Evolutionary conservation across 1,140 invertebrate genomes (phyloP).

Genomic region (Drosophila varians): DNA sequence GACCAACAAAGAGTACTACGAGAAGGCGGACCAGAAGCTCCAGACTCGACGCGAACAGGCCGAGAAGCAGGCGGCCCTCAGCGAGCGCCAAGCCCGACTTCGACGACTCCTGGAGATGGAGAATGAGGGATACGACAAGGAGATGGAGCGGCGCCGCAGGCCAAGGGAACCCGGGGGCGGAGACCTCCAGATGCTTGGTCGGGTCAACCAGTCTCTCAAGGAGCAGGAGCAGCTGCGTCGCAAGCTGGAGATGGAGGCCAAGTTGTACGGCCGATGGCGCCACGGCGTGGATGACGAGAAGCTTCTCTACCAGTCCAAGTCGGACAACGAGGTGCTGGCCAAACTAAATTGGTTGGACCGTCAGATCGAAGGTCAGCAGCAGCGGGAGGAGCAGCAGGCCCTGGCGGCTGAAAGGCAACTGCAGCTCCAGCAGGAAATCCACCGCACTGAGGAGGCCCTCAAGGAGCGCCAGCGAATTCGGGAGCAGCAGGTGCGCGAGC

Average conservation of each 20-base stretch:
- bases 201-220: slow-evolving; percentile 82
- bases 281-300: slow-evolving; percentile 76
- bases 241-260: slow-evolving; percentile 84
- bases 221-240: slow-evolving; percentile 83
- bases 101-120: slow-evolving; percentile 85
- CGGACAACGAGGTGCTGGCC: slow-evolving; percentile 81
- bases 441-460: slow-evolving; percentile 64
- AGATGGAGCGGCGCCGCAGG: slow-evolving; percentile 75
- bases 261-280: slow-evolving; percentile 84
- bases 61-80: slow-evolving; percentile 83
- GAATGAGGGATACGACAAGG: slow-evolving; percentile 81
- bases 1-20: slow-evolving; percentile 84
- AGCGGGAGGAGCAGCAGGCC: slow-evolving; percentile 83
- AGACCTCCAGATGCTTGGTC: slow-evolving; percentile 72
- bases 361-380: slow-evolving; percentile 83
- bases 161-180: slow-evolving; percentile 11
- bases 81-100: slow-evolving; percentile 84
- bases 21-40: slow-evolving; percentile 83
- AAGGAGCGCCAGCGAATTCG: slow-evolving; percentile 68
- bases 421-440: slow-evolving; percentile 79
- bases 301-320: slow-evolving; percentile 78
- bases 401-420: slow-evolving; percentile 73
- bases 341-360: slow-evolving; percentile 85
- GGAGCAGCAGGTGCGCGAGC: slow-evolving; percentile 69
- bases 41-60: slow-evolving; percentile 76